phyloP scores from a whole-genome alignment of 1,140 invertebrate genomes.

The Aphaenogaster ashmeadi region DNA sequence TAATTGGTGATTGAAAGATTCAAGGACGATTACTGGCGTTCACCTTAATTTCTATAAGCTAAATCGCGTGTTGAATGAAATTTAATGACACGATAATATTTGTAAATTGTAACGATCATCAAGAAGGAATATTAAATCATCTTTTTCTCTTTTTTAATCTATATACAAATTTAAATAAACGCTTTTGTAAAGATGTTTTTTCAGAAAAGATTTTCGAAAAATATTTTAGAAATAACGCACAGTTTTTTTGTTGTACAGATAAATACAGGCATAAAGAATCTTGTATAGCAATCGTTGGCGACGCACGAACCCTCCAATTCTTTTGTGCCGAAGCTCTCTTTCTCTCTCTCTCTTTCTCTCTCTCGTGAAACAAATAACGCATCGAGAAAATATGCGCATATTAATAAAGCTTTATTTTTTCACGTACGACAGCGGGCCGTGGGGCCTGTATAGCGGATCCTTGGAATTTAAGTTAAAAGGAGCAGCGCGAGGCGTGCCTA shows the following conservation, averaged over 20 bases:
- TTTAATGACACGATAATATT: not conserved
- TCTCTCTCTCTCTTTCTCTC: constrained; percentile 28
- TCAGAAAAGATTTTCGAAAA: not conserved
- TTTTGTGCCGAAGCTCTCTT: constrained; percentile 27
- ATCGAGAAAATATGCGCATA: constrained; percentile 35
- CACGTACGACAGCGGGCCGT: no score
- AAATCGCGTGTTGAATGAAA: not conserved
- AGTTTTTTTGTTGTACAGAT: not conserved
- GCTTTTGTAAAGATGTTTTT: not conserved
- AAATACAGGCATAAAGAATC: not conserved
- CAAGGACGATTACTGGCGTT: not conserved
- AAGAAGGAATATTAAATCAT: not conserved
- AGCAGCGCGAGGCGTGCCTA: not conserved
- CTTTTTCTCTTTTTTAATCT: not conserved
- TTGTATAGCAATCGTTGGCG: not conserved
- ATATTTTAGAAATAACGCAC: not conserved
- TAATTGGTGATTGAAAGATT: not conserved
- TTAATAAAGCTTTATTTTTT: constrained; percentile 49
- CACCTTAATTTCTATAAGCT: not conserved
- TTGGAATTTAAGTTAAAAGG: constrained; percentile 51
- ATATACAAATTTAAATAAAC: not conserved
- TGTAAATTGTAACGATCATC: not conserved
- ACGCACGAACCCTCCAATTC: constrained; percentile 17
- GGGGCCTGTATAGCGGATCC: not conserved
- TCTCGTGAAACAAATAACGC: not conserved